Evolutionary conservation across 2,797 vertebrate species (phyloP).

Genomic region (Otolemur crassicaudatus): DNA sequence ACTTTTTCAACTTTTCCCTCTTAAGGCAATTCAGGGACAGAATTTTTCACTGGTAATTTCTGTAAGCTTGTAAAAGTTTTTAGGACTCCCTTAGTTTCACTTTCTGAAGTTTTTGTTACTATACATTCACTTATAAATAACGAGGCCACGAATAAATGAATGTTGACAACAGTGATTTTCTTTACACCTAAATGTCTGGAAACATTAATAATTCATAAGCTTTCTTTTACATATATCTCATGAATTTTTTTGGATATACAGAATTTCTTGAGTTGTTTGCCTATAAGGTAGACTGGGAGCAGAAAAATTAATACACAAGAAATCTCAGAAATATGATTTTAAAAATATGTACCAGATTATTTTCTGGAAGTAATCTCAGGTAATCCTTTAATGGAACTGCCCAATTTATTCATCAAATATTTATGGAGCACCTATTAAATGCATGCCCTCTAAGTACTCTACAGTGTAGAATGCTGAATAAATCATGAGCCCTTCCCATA

Average conservation of each 20-base stretch:
- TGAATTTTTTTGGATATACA: neutral
- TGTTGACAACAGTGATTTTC: neutral
- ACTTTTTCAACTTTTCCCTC: neutral
- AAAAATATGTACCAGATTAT: neutral
- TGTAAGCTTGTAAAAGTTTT: neutral
- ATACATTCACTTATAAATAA: neutral
- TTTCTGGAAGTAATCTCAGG: neutral
- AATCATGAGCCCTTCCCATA: neutral
- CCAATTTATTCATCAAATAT: constrained; percentile 23
- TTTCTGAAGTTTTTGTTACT: neutral
- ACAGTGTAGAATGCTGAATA: neutral
- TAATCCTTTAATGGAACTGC: neutral
- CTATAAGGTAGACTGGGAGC: neutral
- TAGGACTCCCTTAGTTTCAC: neutral
- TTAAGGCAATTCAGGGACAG: neutral
- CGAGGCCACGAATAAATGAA: neutral
- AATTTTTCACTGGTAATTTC: neutral
- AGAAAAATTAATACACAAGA: constrained; percentile 56
- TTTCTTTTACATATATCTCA: neutral
- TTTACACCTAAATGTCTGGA: constrained; percentile 38
- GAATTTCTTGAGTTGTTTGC: constrained; percentile 17
- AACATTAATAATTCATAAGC: neutral
- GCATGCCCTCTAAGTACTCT: neutral
- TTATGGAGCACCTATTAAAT: constrained; percentile 27
- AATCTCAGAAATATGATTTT: neutral